A percentile compares a stretch with the other conserved stretches of the same genome.
Evolutionary conservation across 2,888 invertebrate species (phyloP).

Genomic region (Fabriciana adippe): DNA sequence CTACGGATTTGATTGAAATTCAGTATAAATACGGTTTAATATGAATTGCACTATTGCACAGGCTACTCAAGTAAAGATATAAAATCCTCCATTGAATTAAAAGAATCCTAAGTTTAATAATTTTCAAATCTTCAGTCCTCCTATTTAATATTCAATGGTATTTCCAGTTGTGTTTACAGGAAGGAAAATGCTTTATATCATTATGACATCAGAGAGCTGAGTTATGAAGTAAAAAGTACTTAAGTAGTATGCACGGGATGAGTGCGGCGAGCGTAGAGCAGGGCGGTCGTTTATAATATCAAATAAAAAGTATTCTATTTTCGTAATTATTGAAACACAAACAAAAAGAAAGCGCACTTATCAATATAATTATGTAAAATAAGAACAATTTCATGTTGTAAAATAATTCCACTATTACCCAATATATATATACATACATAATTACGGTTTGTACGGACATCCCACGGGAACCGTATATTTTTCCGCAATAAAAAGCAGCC

Average conservation of each 20-base stretch:
- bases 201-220: conserved; percentile 17
- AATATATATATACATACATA: too few species aligned
- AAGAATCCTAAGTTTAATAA: too few species aligned
- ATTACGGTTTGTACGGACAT: too few species aligned
- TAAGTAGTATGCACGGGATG: conserved; percentile 15
- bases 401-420: too few species aligned
- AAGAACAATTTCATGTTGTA: too few species aligned
- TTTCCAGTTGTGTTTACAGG: conserved; percentile 19
- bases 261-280: conserved; percentile 12
- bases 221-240: conserved; percentile 23
- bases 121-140: conserved; percentile 3
- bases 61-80: too few species aligned
- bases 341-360: background rate
- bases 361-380: background rate
- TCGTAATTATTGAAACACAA: conserved; percentile 2
- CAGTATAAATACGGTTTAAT: too few species aligned
- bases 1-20: too few species aligned
- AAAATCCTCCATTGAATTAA: too few species aligned
- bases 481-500: too few species aligned
- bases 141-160: conserved; percentile 7
- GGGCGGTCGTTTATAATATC: conserved; percentile 11
- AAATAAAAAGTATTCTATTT: conserved; percentile 13
- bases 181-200: conserved; percentile 16
- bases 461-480: too few species aligned
- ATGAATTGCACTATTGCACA: too few species aligned